Evolutionary conservation across 1,140 invertebrate species (phyloP), one percentile per base, ranked within the genome.

Genomic region (Sycophaga agraensis): DNA sequence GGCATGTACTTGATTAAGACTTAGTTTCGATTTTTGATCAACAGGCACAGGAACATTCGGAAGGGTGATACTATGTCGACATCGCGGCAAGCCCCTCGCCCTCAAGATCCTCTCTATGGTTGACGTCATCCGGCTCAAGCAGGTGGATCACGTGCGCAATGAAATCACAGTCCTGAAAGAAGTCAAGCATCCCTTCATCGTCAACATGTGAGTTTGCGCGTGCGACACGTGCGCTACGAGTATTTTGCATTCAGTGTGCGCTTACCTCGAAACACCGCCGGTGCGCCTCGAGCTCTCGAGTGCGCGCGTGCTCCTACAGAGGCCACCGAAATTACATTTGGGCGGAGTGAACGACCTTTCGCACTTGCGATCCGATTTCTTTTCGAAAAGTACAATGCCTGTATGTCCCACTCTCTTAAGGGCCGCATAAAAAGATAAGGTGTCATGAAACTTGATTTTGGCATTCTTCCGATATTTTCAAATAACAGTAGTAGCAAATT

Each of bases 11-110:
- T n/a, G n/a, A n/a, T 40, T n/a, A n/a, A n/a, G n/a, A n/a, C n/a
- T 11, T 5, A 26, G 24, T 2, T 55, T 31, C 28, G 31, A 24
- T 48, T 43, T 57, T 49, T 17, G 28, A 6, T 28, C 22, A 53
- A 19, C n/a, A 96, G 94, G 94, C 56, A 97, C 94, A 8, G 94
- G 94, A 49, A 97, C 94, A 21, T 97, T 97, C 80, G 95, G 94
- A 8, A 85, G 94, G 39, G 95, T 97, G 6, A 89, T 92, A 28
- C 80, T 97, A 24, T 92, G 91, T 72, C 84, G 89, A 59, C 90
- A 96, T 75, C 91, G 89, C 71, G 87, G 87, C 69, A 74, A 67
- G 6, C 69, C 68, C 1, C 34, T 78, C 39, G 94, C 94, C 24
- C 88, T 98, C 82, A 98, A 98, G 82, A 92, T 96, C 60, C 84